phyloP scores from a whole-genome alignment of 2,888 invertebrate species.

The Pemphredon lugubris region DNA sequence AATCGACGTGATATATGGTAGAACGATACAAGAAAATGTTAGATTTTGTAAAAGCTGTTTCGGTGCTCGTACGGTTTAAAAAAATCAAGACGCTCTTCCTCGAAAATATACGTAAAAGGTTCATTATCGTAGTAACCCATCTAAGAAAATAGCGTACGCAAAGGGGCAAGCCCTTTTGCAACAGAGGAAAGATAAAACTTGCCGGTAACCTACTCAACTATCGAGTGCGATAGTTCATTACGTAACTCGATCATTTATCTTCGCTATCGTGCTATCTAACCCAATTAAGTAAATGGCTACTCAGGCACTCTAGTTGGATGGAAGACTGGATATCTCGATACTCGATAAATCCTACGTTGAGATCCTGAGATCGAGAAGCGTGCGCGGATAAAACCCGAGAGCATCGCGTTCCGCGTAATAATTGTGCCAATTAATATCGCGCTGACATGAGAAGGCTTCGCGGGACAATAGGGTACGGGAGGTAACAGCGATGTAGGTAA shows the following conservation, averaged over 20 bases:
- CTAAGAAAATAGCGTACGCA: slow-evolving; percentile 14
- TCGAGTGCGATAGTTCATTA: slow-evolving; percentile 36
- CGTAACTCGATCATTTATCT: slow-evolving; percentile 41
- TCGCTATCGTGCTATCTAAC: slow-evolving; percentile 42
- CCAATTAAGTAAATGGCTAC: slow-evolving; percentile 46
- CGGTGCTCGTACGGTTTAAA: slow-evolving; percentile 1
- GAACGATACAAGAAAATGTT: too few relatives aligned
- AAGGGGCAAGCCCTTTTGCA: slow-evolving; percentile 11
- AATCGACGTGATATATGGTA: too few relatives aligned
- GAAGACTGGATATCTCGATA: slow-evolving; percentile 9
- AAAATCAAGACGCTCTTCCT: slow-evolving; percentile 11
- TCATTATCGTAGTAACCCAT: slow-evolving; percentile 39
- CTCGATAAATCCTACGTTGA: slow-evolving; percentile 38
- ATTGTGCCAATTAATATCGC: slow-evolving; percentile 62
- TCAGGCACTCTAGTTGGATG: slow-evolving; percentile 20
- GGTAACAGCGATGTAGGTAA: slow-evolving; percentile 67
- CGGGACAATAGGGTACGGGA: slow-evolving; percentile 9
- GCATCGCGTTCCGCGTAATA: slow-evolving; percentile 52
- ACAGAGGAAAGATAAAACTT: slow-evolving; percentile 41
- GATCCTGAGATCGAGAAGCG: slow-evolving; percentile 4
- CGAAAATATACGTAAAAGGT: slow-evolving; percentile 15
- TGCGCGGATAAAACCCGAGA: not conserved
- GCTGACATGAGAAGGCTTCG: slow-evolving; percentile 37
- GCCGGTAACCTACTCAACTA: slow-evolving; percentile 13
- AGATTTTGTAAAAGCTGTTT: slow-evolving; percentile 3